Evolutionary conservation across 2,113 vertebrate species (phyloP), one percentile per base, ranked within the genome.

Genomic region (Larimichthys polyactis): DNA sequence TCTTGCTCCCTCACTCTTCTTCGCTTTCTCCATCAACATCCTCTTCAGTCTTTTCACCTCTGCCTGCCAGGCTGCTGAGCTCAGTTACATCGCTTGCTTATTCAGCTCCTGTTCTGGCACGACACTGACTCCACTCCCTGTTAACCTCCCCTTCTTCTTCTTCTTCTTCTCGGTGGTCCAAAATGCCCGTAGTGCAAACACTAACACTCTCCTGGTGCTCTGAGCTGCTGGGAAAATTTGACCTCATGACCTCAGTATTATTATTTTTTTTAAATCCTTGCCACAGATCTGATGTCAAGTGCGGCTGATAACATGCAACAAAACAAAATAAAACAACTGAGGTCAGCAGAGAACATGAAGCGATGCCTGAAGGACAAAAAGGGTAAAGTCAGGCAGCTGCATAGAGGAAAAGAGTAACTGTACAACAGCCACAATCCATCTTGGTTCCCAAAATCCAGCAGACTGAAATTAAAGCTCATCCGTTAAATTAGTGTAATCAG

Each of bases 401-500:
- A 44, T 1, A 36, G 11, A n/a, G 16, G 16, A 46, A 24, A 9
- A 29, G 5, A 36, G 5, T 0, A 17, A 64, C 32, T 24, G 20
- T 62, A 46, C 32, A 44, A 70, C 63, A 71, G 22, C 79, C 32
- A 57, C 32, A 0, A 68, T 64, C 20, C 11, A 15, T 67, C 54
- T 43, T 9, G 52, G 11, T 55, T 51, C 43, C 32, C 32, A 36
- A 36, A 44, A 81, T 64, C 70, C 75, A 68, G 60, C 82, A 67
- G 2, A 64, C 59, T 68, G 75, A 78, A 69, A 63, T 60, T 62
- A 60, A 86, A 81, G 81, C 79, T 87, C 77, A 85, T 85, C 63
- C 36, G 54, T 81, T 87, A 79, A 85, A 85, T 85, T 52, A 80
- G 84, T 46, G 54, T 59, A 76, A 85, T 83, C 69, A 76, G 78